Base-by-base conservation (phyloP, 2,888 invertebrate species). In the Gryllus longicercus region DNA sequence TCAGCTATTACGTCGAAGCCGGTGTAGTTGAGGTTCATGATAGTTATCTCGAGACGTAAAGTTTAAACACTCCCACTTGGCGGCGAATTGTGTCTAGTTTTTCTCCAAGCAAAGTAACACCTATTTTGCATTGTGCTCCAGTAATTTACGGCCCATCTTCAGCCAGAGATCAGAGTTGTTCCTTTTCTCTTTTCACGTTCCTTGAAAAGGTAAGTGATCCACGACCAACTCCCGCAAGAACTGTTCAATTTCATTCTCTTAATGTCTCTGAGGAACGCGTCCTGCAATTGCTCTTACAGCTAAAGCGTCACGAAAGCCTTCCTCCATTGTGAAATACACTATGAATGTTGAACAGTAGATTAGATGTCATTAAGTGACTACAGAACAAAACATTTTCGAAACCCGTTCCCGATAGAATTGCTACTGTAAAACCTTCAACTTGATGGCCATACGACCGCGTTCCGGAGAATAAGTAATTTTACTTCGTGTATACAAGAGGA, bases 301-400 rank as follows among this genome's bases (percentile, higher is more conserved):
- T 63, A 63, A 14, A 63, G n/a, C 63, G 63, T 63, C 63, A n/a
- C 63, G 63, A 63, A 63, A 63, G n/a, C n/a, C 12, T 8, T 63
- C 63, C 63, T 63, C 63, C 63, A 63, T 63, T 63, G 63, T 63
- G 63, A 63, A 63, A 18, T 63, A n/a, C 63, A 18, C 63, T 63
- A 63, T 63, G 63, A 63, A 63, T 63, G 63, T 63, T 63, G n/a
- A 63, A 63, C n/a, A 63, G 63, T n/a, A 63, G n/a, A 63, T 63
- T 63, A 63, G 63, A 63, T 14, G 63, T n/a, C n/a, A 63, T 63
- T 63, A 63, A 63, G 16, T 63, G 63, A 63, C 16, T 63, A 5
- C n/a, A 14, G 63, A 63, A 63, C 63, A 63, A 63, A 63, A 63
- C 63, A 63, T 63, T 63, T 63, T n/a, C n/a, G 63, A 18, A 63